These are phyloP conservation scores for Leuciscus waleckii DNA, from an alignment of 2,797 vertebrate species.

Conservation along the genomic window DNA sequence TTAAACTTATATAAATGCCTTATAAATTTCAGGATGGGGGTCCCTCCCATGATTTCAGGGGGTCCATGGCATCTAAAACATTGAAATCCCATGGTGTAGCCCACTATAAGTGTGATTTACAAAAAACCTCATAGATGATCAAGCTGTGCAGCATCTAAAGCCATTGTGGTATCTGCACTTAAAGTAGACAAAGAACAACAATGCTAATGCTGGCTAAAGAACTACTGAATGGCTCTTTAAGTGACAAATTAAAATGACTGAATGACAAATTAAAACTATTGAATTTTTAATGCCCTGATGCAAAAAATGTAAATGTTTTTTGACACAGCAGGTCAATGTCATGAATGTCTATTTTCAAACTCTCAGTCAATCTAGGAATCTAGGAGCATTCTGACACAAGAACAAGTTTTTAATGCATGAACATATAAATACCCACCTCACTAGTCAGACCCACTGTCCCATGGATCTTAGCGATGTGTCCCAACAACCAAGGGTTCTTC, in stretches of 20 bases:
- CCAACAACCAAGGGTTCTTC: constrained; percentile 80
- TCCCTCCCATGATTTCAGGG: too few relatives aligned
- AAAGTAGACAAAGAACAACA: not conserved
- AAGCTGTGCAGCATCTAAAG: too few relatives aligned
- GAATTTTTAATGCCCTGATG: not conserved
- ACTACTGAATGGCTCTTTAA: not conserved
- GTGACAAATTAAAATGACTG: not conserved
- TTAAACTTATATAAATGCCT: too few relatives aligned
- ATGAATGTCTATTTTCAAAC: not conserved
- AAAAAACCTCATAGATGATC: too few relatives aligned
- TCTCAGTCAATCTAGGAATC: too few relatives aligned
- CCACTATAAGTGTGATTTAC: too few relatives aligned
- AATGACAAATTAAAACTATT: not conserved
- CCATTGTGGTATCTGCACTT: not conserved
- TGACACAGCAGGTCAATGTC: not conserved
- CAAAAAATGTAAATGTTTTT: not conserved
- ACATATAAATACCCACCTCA: constrained; percentile 78
- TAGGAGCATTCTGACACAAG: not conserved
- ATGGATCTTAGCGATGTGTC: constrained; percentile 89
- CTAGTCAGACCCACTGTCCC: constrained; percentile 87
- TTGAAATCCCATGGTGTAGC: too few relatives aligned
- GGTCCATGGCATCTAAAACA: too few relatives aligned
- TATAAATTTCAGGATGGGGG: too few relatives aligned
- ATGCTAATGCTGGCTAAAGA: not conserved
- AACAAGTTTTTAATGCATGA: not conserved